These are phyloP conservation scores for Numida meleagris DNA, from an alignment of 2,113 vertebrate species.

Conservation along the genomic window DNA sequence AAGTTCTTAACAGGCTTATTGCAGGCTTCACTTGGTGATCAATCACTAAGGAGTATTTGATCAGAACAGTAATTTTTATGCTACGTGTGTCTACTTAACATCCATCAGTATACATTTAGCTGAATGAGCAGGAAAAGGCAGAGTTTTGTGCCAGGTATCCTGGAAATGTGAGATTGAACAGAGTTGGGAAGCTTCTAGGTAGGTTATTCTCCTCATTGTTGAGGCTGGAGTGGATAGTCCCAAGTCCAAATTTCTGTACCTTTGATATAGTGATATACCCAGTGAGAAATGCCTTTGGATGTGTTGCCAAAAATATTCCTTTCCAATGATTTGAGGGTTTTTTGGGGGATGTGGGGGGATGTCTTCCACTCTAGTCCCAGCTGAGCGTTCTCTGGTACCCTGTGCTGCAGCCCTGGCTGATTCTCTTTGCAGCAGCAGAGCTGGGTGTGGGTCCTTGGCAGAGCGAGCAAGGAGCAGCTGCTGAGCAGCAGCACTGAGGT, in stretches of 20 bases:
- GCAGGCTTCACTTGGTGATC: neutral
- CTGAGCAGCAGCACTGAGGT: neutral
- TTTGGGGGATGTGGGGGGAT: neutral
- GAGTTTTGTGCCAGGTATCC: neutral
- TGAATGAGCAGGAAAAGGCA: rapidly evolving
- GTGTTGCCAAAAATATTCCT: neutral
- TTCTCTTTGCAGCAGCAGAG: neutral
- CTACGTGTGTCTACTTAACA: neutral
- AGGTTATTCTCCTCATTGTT: no score
- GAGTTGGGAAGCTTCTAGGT: neutral
- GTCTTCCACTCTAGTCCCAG: neutral
- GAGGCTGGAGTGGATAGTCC: neutral
- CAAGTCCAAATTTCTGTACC: no score
- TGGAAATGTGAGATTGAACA: neutral
- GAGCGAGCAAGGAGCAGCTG: neutral
- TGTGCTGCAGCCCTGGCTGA: neutral
- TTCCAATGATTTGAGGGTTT: neutral
- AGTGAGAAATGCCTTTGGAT: neutral
- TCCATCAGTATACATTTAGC: neutral
- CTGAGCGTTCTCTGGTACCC: neutral
- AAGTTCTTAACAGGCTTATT: conserved; percentile 14
- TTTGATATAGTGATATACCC: no score
- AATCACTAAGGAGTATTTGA: neutral
- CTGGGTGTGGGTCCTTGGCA: neutral
- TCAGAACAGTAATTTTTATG: neutral